A percentile compares a stretch with the other conserved stretches of the same genome.
These are phyloP conservation scores for Tragelaphus buxtoni DNA, from an alignment of 2,113 vertebrate species.

Conservation along the genomic window DNA sequence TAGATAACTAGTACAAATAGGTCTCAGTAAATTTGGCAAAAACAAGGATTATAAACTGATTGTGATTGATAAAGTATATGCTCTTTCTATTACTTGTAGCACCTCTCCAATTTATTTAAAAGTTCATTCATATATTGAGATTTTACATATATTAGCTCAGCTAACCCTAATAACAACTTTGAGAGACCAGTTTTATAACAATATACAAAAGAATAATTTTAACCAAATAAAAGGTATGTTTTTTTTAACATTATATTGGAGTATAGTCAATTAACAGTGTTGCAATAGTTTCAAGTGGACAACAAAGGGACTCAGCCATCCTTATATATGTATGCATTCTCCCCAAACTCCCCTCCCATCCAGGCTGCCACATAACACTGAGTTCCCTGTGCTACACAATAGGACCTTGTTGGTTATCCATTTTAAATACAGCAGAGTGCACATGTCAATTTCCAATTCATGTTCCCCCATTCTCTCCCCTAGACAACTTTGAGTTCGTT, in stretches of 20 bases:
- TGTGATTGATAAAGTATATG: not conserved
- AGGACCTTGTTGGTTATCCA: not conserved
- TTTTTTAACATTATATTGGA: not conserved
- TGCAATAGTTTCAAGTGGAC: not conserved
- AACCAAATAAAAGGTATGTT: not conserved
- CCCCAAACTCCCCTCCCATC: not conserved
- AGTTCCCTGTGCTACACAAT: not conserved
- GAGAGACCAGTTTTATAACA: not conserved
- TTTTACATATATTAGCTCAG: not conserved
- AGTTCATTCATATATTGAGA: not conserved
- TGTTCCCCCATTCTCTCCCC: not conserved
- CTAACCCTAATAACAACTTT: not conserved
- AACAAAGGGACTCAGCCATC: not conserved
- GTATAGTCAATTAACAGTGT: not conserved
- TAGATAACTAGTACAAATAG: not conserved
- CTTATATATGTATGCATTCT: not conserved
- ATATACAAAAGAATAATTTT: not conserved
- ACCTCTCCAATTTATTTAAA: constrained; percentile 1
- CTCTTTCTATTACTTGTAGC: not conserved
- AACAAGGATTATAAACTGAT: not conserved
- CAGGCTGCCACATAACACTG: not conserved
- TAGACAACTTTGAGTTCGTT: not conserved
- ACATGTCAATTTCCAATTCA: not conserved
- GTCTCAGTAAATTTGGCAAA: not conserved
- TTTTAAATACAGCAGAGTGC: not conserved